These are phyloP conservation scores for Taenioides sp. DNA, from an alignment of 2,797 vertebrate genomes.

Conservation along the genomic window DNA sequence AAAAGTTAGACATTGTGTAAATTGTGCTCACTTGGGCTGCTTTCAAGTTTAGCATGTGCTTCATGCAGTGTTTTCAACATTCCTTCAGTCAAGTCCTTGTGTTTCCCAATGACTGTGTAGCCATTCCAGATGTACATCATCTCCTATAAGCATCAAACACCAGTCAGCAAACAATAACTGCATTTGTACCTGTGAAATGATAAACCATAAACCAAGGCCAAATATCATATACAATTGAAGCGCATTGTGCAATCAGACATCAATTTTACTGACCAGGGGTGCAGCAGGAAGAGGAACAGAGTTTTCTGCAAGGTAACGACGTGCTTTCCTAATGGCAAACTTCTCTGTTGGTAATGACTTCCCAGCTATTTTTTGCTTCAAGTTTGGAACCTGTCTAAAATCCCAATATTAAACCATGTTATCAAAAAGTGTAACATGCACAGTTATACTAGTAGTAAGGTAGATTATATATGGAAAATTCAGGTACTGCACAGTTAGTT, in stretches of 20 bases:
- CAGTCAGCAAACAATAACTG: neutral
- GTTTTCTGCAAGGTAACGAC: conserved; percentile 86
- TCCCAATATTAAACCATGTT: neutral
- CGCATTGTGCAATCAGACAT: neutral
- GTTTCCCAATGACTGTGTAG: conserved; percentile 95
- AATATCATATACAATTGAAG: neutral
- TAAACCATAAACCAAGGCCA: conserved; percentile 7
- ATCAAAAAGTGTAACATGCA: neutral
- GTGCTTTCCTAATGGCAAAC: conserved; percentile 95
- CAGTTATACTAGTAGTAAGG: neutral
- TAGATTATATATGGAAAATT: conserved; percentile 5
- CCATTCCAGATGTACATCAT: conserved; percentile 99
- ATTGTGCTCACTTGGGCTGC: conserved; percentile 80
- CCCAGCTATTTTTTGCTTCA: conserved; percentile 98
- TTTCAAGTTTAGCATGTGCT: conserved; percentile 84
- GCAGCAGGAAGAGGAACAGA: conserved; percentile 86
- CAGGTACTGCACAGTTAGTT: conserved; percentile 23
- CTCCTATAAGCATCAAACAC: conserved; percentile 77
- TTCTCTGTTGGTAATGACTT: conserved; percentile 98
- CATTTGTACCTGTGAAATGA: no score
- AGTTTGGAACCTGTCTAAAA: conserved; percentile 86
- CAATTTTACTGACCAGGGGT: conserved; percentile 83
- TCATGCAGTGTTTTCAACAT: conserved; percentile 91
- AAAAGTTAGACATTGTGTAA: neutral
- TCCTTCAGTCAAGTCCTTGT: conserved; percentile 88